Evolutionary conservation across 2,888 invertebrate species (phyloP).

Genomic region (Drosophila maculinotata): DNA sequence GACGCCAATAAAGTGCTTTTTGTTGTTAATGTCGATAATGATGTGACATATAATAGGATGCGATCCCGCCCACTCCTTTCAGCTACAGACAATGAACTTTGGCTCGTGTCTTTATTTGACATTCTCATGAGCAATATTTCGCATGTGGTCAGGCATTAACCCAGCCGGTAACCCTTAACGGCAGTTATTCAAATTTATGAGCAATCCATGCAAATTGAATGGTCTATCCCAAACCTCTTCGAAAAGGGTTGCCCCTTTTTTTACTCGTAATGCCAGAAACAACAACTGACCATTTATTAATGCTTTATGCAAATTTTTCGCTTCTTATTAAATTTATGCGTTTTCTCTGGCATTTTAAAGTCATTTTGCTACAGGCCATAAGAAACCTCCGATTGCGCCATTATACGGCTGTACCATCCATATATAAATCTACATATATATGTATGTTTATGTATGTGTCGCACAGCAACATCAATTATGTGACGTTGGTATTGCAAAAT

Average conservation of each 20-base stretch:
- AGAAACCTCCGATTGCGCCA: not conserved
- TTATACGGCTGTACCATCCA: conserved; percentile 10
- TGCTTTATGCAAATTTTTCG: conserved; percentile 42
- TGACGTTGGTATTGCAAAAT: conserved; percentile 42
- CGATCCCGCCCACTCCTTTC: conserved; percentile 2
- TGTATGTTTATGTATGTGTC: too few species aligned
- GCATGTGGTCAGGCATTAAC: conserved; percentile 46
- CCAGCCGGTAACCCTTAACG: conserved; percentile 16
- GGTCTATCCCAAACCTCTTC: not conserved
- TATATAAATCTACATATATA: too few species aligned
- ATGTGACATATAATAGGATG: conserved; percentile 52
- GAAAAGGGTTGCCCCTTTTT: conserved; percentile 6
- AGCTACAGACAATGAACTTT: conserved; percentile 15
- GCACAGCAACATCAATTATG: conserved; percentile 52
- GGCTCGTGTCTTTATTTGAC: conserved; percentile 56
- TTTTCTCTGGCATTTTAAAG: conserved; percentile 11
- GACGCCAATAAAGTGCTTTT: conserved; percentile 75
- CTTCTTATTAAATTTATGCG: conserved; percentile 38
- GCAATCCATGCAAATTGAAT: conserved; percentile 59
- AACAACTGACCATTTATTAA: conserved; percentile 57
- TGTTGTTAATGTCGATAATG: conserved; percentile 76
- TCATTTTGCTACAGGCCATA: not conserved
- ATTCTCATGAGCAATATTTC: conserved; percentile 43
- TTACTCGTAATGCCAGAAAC: conserved; percentile 29
- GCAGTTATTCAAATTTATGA: conserved; percentile 59